Evolutionary conservation across 2,113 vertebrate species (phyloP).

Genomic region (Camelus bactrianus): DNA sequence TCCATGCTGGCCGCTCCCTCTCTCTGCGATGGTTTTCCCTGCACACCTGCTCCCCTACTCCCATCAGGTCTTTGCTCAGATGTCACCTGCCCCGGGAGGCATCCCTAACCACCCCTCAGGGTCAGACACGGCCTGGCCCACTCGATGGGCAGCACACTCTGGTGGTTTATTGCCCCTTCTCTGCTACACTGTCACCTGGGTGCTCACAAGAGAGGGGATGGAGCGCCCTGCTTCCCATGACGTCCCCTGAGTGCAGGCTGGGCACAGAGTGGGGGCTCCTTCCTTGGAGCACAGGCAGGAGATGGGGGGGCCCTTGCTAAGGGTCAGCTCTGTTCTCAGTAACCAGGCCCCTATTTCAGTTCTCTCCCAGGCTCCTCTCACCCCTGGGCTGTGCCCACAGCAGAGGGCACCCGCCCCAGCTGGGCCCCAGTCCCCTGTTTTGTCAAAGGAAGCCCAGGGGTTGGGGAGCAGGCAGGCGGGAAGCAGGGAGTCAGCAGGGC

Average conservation of each 20-base stretch:
- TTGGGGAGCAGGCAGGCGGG: fast-evolving
- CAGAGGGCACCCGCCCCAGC: fast-evolving
- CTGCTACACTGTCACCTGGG: fast-evolving
- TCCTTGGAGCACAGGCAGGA: no score
- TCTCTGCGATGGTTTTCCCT: background rate
- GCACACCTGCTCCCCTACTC: background rate
- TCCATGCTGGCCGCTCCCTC: background rate
- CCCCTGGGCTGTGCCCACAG: background rate
- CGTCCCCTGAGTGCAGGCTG: background rate
- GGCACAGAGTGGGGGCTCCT: background rate
- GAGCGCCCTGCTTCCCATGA: fast-evolving
- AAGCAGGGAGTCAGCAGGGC: constrained; percentile 1
- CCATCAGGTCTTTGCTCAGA: background rate
- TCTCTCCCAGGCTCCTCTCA: background rate
- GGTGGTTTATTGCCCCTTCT: background rate
- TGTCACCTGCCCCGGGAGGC: background rate
- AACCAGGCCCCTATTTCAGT: no score
- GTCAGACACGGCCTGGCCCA: fast-evolving
- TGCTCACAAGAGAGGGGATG: fast-evolving
- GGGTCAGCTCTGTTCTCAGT: background rate
- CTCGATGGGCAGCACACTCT: fast-evolving
- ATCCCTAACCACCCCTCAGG: fast-evolving
- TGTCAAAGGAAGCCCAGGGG: background rate
- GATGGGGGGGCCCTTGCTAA: background rate
- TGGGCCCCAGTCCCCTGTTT: fast-evolving